These are phyloP conservation scores for Peromyscus maniculatus DNA, from an alignment of 2,113 vertebrate genomes.

Conservation along the genomic window DNA sequence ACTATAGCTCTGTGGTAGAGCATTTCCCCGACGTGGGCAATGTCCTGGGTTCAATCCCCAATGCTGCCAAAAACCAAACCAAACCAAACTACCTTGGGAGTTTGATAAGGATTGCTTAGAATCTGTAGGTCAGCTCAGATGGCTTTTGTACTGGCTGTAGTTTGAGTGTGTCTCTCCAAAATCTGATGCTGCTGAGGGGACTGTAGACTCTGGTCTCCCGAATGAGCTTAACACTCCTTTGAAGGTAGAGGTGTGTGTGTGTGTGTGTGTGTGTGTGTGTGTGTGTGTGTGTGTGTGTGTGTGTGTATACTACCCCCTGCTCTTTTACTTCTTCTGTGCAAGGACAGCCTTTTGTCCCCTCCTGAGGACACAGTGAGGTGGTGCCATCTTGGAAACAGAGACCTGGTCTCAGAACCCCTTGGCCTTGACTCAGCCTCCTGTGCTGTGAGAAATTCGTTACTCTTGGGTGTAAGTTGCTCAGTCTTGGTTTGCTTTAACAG, in stretches of 20 bases:
- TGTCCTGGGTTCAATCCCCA: background rate
- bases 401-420: background rate
- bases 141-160: background rate
- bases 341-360: too few relatives aligned
- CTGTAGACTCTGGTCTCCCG: background rate
- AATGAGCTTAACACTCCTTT: background rate
- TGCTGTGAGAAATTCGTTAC: background rate
- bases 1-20: background rate
- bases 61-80: background rate
- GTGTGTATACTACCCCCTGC: background rate
- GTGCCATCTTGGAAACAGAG: background rate
- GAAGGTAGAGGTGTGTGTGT: background rate
- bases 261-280: background rate
- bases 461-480: background rate
- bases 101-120: background rate
- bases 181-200: background rate
- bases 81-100: background rate
- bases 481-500: background rate
- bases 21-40: background rate
- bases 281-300: background rate
- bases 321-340: background rate
- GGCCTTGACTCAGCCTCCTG: background rate
- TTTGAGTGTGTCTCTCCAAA: background rate
- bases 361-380: background rate
- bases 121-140: too few relatives aligned